These are phyloP conservation scores for Hyaena hyaena DNA, from an alignment of 2,113 vertebrate genomes.

Conservation along the genomic window DNA sequence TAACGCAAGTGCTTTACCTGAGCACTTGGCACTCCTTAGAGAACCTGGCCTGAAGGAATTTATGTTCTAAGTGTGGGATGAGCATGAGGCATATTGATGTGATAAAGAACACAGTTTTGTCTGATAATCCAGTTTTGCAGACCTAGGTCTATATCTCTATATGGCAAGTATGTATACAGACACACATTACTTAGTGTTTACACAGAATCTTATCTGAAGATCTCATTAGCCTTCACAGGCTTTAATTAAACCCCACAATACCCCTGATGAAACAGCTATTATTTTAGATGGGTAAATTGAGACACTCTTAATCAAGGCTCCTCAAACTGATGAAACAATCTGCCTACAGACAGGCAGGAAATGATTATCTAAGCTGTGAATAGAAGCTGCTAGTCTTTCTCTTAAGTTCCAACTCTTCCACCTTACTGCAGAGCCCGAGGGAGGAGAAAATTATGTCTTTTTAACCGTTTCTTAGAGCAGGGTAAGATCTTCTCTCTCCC, in stretches of 20 bases:
- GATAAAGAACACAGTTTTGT: not conserved
- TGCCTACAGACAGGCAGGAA: constrained; percentile 75
- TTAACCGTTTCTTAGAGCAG: not conserved
- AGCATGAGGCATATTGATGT: not conserved
- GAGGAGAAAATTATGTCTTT: constrained; percentile 65
- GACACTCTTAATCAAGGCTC: constrained; percentile 66
- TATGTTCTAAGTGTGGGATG: not conserved
- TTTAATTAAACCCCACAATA: constrained; percentile 71
- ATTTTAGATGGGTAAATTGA: constrained; percentile 75
- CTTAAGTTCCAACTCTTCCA: not conserved
- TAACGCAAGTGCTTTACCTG: not conserved
- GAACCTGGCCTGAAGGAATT: not conserved
- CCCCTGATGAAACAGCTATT: constrained; percentile 69
- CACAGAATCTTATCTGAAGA: constrained; percentile 71
- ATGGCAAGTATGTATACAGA: not conserved
- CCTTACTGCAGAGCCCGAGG: constrained; percentile 54
- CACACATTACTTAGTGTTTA: constrained; percentile 53
- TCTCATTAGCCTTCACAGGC: constrained; percentile 66
- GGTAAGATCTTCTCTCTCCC: not conserved
- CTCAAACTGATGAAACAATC: constrained; percentile 64
- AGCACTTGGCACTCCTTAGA: not conserved
- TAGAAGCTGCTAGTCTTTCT: constrained; percentile 21
- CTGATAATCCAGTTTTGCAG: not conserved
- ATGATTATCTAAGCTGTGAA: constrained; percentile 51
- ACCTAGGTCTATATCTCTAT: not conserved